Evolutionary conservation across 1,140 invertebrate genomes (phyloP), one percentile per base, ranked within the genome.

Genomic region (Anoplolepis gracilipes): DNA sequence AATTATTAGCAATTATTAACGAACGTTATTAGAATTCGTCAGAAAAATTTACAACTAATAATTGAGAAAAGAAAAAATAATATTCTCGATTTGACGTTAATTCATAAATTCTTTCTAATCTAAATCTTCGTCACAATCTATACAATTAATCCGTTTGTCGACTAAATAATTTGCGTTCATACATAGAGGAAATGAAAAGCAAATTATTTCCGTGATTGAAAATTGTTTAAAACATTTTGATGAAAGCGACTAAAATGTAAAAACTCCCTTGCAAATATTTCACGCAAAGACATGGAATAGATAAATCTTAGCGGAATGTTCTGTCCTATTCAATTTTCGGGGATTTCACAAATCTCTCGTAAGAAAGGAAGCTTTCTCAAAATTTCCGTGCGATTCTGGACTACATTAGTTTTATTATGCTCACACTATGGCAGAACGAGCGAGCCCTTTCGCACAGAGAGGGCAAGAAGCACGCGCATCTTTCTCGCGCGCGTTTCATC

Each of bases 361-460:
- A 25, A 70, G 30, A 55, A 19, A 39, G 36, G 7, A 42, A 13
- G 25, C 67, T 28, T 36, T 42, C 53, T 42, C 33, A 33, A 73
- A 82, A 82, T 72, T 70, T 81, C 49, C 78, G 13, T 28, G 62
- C 30, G 22, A 67, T 67, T 79, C 28, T 19, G 8, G 53, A 59
- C 36, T 73, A 46, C 78, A 62, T 82, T 72, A 81, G 78, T 39
- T 72, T 59, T 70, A 42, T 22, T 53, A 81, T 25, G 39, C 19
- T 30, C 49, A 4, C 49, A 39, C 33, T 13, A 22, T 10, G 10
- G 19, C 36, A 62, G 57, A n/a, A 42, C 33, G 33, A 28, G 33
- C 59, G 61, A 10, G 13, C 42, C 13, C 6, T 30, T 55, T 30
- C 36, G 49, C 64, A 64, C 33, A n/a, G 22, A 53, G 7, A 46